Conservation (phyloP, 2,888 invertebrate species). For the Ecliptopera silaceata region DNA sequence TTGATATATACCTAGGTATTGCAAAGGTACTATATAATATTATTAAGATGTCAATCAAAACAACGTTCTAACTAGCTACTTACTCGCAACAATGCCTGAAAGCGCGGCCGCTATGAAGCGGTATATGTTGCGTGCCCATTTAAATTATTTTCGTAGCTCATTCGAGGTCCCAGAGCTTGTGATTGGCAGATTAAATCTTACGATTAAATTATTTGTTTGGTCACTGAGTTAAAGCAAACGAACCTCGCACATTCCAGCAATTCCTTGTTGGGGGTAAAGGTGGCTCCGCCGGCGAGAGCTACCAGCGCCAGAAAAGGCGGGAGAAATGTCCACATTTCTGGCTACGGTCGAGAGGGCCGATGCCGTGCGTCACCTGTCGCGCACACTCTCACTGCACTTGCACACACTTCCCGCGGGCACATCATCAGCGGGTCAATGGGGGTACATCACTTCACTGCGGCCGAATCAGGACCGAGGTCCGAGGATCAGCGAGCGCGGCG, state of each 20-base stretch:
- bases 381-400: conserved; percentile 68
- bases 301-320: conserved; percentile 64
- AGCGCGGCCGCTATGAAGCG: conserved; percentile 35
- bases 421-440: conserved; percentile 61
- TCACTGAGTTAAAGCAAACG: conserved; percentile 41
- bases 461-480: conserved; percentile 56
- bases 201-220: conserved; percentile 5
- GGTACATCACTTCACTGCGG: conserved; percentile 69
- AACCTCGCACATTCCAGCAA: conserved; percentile 79
- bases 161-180: conserved; percentile 57
- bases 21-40: not conserved
- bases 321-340: conserved; percentile 70
- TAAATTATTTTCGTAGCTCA: conserved; percentile 76
- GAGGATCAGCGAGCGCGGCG: conserved; percentile 72
- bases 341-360: conserved; percentile 62
- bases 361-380: conserved; percentile 59
- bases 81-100: conserved; percentile 24
- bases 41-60: conserved; percentile 33
- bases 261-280: conserved; percentile 69
- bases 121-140: conserved; percentile 59
- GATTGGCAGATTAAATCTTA: conserved; percentile 28
- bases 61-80: conserved; percentile 19
- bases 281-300: conserved; percentile 65
- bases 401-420: conserved; percentile 67
- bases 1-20: conserved; percentile 2